Percentiles rank a stretch among this genome's conserved stretches.
These are phyloP conservation scores for Schrankia costaestrigalis DNA, from an alignment of 2,888 invertebrate genomes.

Conservation along the genomic window DNA sequence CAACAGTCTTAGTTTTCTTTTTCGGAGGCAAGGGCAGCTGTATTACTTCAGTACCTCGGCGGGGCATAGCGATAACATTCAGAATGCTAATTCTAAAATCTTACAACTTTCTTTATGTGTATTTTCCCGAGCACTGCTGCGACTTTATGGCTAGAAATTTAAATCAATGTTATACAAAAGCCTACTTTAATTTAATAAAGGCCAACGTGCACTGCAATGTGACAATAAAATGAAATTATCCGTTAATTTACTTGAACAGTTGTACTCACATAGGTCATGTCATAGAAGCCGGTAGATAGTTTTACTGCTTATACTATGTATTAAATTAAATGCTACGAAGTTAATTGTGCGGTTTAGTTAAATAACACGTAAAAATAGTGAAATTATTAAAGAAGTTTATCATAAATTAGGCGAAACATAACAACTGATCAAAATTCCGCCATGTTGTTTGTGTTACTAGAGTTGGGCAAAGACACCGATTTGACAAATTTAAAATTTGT, in stretches of 20 bases:
- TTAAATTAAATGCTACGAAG: conserved; percentile 7
- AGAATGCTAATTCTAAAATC: too few species aligned
- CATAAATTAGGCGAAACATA: conserved; percentile 29
- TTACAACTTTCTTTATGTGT: too few species aligned
- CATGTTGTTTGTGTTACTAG: conserved; percentile 65
- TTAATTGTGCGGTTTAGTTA: too few species aligned
- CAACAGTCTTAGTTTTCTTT: conserved; percentile 54
- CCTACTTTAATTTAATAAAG: conserved; percentile 48
- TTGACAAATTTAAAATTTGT: neutral
- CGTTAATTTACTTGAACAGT: conserved; percentile 31
- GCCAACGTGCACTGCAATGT: conserved; percentile 46
- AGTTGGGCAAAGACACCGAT: conserved; percentile 3
- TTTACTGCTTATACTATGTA: conserved; percentile 6
- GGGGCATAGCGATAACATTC: conserved; percentile 53
- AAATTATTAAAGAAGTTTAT: neutral
- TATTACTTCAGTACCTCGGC: conserved; percentile 57
- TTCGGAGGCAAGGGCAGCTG: conserved; percentile 54
- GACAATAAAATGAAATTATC: conserved; percentile 46
- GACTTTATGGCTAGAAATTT: conserved; percentile 15
- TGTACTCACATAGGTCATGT: conserved; percentile 30
- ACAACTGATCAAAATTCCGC: conserved; percentile 62
- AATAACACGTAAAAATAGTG: too few species aligned
- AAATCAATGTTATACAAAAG: conserved; percentile 14
- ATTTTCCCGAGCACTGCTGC: conserved; percentile 1
- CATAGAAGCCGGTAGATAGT: conserved; percentile 10